Evolutionary conservation across 2,113 vertebrate species (phyloP).

Genomic region (Amia ocellicauda): DNA sequence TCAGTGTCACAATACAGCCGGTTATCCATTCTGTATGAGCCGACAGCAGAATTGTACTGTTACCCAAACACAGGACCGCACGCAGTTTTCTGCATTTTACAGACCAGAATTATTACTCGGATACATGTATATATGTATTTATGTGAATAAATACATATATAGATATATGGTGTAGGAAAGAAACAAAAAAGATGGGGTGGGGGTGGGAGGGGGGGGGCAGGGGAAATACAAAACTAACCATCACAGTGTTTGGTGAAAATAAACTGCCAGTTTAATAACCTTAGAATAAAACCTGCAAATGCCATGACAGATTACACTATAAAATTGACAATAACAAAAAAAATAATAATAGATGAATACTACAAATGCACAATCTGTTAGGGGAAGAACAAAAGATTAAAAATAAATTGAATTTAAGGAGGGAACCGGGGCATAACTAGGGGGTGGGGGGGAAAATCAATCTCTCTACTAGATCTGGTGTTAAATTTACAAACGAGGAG

Average conservation of each 20-base stretch:
- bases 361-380: conserved; percentile 55
- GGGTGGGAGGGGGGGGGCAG: conserved; percentile 20
- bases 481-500: not conserved
- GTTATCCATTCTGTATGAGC: conserved; percentile 68
- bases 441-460: not conserved
- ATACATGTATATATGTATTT: not conserved
- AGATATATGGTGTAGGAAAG: not conserved
- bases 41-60: conserved; percentile 55
- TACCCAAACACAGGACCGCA: conserved; percentile 55
- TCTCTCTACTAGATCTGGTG: not conserved
- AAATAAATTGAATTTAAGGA: conserved; percentile 31
- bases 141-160: not conserved
- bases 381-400: conserved; percentile 34
- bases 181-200: conserved; percentile 22
- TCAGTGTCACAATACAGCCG: conserved; percentile 75
- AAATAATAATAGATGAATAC: conserved; percentile 59
- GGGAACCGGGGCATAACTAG: conserved; percentile 45
- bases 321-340: conserved; percentile 49
- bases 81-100: conserved; percentile 38
- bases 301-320: conserved; percentile 67
- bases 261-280: conserved; percentile 74
- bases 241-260: conserved; percentile 76
- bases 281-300: conserved; percentile 69
- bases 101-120: conserved; percentile 33
- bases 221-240: conserved; percentile 60